Conservation (phyloP, 2,113 vertebrate species). For the Maylandia zebra region DNA sequence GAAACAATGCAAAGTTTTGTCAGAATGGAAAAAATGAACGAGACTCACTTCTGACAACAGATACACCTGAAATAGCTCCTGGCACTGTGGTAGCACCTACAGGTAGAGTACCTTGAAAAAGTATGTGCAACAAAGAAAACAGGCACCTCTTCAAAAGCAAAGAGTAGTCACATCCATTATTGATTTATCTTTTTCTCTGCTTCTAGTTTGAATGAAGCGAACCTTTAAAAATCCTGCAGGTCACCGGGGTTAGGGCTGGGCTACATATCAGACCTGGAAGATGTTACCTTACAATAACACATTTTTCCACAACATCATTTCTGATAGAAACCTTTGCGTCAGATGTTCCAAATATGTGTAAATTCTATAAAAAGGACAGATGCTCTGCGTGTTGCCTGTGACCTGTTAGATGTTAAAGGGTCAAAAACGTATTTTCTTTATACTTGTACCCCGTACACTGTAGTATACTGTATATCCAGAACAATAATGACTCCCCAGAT, state of each 20-base stretch:
- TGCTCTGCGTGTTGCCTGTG: fast-evolving
- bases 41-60: neutral
- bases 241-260: neutral
- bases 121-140: neutral
- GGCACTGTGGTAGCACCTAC: neutral
- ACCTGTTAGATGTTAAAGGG: neutral
- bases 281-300: neutral
- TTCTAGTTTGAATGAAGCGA: neutral
- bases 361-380: neutral
- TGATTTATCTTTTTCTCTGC: neutral
- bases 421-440: fast-evolving
- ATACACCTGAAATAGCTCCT: neutral
- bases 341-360: neutral
- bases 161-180: neutral
- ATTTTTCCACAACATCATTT: neutral
- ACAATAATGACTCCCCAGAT: neutral
- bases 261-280: neutral
- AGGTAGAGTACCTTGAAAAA: neutral
- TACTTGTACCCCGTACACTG: neutral
- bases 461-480: neutral
- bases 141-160: neutral
- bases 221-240: neutral
- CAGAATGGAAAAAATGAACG: neutral
- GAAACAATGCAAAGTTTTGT: neutral
- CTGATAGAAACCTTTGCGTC: fast-evolving